Base-by-base conservation (phyloP, 2,113 vertebrate species). In the Apteryx mantelli region DNA sequence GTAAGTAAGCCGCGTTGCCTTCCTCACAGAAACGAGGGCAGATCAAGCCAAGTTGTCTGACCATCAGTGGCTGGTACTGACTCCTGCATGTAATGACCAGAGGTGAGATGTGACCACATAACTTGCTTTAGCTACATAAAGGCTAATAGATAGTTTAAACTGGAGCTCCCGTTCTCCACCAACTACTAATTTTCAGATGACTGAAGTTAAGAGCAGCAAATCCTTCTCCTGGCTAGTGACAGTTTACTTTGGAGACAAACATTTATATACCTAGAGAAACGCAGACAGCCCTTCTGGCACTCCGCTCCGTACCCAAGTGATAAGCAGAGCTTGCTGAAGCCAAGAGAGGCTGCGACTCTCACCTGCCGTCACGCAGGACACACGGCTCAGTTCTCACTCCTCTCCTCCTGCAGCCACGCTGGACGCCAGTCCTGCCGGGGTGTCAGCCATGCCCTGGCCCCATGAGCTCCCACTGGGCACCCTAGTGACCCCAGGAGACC, bases 71-170 rank as follows among this genome's bases (percentile, higher is more conserved):
- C 48, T 40, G 60, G 14, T 8, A 25, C n/a, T 0, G 0, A 3
- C 53, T 34, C 30, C 25, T 3, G 1, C 3, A 1, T 16, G 22
- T 40, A 76, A 68, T 0, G 1, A 40, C 13, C 24, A 48, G 61
- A 70, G 20, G 20, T 0, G 1, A 79, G 32, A 71, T 38, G 25
- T 2, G 13, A 58, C 16, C 13, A 4, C 0, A 0, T 20, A 71
- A 82, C 50, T 56, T 70, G 9, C 70, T 78, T 74, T 34, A 52
- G 28, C 44, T 70, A 32, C 1, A 4, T 20, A 82, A 46, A 73
- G 1, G 15, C 69, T 25, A 79, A 48, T 1, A 24, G 12, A 18
- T 0, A 4, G 36, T 36, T 58, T 58, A 61, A 61, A 61, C 10
- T 46, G 50, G 38, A 77, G 36, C 63, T 91, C 71, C 48, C 53